Evolutionary conservation across 2,888 invertebrate genomes (phyloP), one percentile per base, ranked within the genome.

Genomic region (Corbicula japonica): DNA sequence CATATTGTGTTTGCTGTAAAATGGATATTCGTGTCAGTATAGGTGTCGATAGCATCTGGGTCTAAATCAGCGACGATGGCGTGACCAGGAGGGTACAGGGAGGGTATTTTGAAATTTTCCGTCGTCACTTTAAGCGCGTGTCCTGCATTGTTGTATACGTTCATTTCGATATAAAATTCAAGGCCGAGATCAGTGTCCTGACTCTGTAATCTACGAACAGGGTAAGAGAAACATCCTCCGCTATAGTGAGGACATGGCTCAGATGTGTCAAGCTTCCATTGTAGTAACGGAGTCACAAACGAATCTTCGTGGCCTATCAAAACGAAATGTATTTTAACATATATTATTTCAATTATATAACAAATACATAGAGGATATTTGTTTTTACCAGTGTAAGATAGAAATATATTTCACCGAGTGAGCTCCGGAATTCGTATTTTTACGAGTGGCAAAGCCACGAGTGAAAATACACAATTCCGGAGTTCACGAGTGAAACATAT

Each of bases 131-230:
- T 61, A 3, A 52, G 48, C 35, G 54, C 66, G 28, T 74, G 74
- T 6, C 84, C 84, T 18, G 76, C 84, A 26, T 69, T 76, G 50
- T 84, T 81, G 61, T 70, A 81, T 2, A 71, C 73, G 34, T 68
- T 32, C 2, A 81, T 30, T 56, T 50, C 61, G 12, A 71, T 30
- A 30, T 50, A 62, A 30, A 76, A 84, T 18, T 61, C 32, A 2
- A 76, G 26, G 26, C 60, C 61, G 2, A 54, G 21, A 2, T 77
- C 73, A 0, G 60, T 48, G 26, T 83, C 74, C 8, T 72, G 60
- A 2, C 38, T 38, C 48, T 83, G 79, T n/a, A 83, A 18, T 23
- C 34, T 28, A 6, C 12, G 28, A 1, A 76, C 12, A 5, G 73
- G 69, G 21, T 76, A 84, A 41, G 32, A 76, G 18, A 84, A 65